These are phyloP conservation scores for Pararge aegeria DNA, from an alignment of 1,140 invertebrate species.

Conservation along the genomic window DNA sequence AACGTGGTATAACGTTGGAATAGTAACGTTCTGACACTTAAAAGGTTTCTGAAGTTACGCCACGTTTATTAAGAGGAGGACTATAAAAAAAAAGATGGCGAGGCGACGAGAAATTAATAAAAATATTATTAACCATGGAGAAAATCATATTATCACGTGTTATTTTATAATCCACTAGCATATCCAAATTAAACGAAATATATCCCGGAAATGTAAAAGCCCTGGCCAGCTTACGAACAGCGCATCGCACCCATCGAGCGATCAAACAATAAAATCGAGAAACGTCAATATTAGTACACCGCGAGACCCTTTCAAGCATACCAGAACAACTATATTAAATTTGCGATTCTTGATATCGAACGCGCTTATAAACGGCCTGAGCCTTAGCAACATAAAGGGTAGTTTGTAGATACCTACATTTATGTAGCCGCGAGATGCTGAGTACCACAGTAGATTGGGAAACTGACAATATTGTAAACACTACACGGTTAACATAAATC, in stretches of 20 bases:
- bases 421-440: neutral
- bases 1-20: too few species aligned
- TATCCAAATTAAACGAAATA: neutral
- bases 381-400: neutral
- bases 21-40: too few species aligned
- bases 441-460: too few species aligned
- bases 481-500: too few species aligned
- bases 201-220: neutral
- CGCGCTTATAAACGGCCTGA: neutral
- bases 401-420: neutral
- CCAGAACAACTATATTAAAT: slow-evolving; percentile 19
- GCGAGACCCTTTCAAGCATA: slow-evolving; percentile 18
- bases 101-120: too few species aligned
- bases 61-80: too few species aligned
- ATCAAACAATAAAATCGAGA: slow-evolving; percentile 58
- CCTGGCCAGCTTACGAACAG: slow-evolving; percentile 15
- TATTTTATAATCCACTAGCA: too few species aligned
- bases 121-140: too few species aligned
- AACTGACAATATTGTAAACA: too few species aligned
- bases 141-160: too few species aligned
- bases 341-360: slow-evolving; percentile 25
- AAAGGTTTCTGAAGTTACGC: too few species aligned
- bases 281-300: slow-evolving; percentile 50
- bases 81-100: too few species aligned
- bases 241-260: slow-evolving; percentile 57